Conservation (phyloP, 2,113 vertebrate genomes). For the Turdus rufiventris region DNA sequence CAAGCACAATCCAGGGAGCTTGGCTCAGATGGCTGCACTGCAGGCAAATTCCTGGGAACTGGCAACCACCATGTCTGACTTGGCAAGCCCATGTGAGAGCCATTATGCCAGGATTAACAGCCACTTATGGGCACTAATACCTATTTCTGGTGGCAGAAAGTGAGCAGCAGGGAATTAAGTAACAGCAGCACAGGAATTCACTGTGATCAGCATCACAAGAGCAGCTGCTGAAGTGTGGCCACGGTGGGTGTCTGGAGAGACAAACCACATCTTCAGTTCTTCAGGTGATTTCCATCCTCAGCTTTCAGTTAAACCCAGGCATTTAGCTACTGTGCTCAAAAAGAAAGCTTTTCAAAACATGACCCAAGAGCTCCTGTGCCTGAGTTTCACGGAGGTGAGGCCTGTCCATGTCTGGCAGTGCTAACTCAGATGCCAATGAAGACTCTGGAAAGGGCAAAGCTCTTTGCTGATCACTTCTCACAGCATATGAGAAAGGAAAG, state of each 20-base stretch:
- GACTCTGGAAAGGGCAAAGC: not conserved
- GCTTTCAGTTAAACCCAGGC: not conserved
- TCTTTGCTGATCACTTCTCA: not conserved
- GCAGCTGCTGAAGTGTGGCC: not conserved
- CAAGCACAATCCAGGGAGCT: not conserved
- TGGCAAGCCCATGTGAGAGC: not conserved
- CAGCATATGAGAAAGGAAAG: not conserved
- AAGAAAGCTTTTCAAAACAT: conserved; percentile 25
- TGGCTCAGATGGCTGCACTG: not conserved
- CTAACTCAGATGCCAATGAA: conserved; percentile 14
- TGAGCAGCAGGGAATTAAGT: not conserved
- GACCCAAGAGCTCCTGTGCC: not conserved
- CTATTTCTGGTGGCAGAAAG: conserved; percentile 16
- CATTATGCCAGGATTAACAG: not conserved
- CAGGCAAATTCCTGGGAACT: not conserved
- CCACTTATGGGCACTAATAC: not conserved
- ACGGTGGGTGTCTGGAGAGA: not conserved
- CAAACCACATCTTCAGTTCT: not conserved
- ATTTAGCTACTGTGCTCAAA: not conserved
- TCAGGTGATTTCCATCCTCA: not conserved
- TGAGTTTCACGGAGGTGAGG: not conserved
- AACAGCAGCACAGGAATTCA: not conserved
- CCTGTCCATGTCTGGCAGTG: not conserved
- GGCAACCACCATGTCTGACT: not conserved
- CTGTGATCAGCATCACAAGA: not conserved